Conservation (phyloP, 2,888 invertebrate species). For the Fragum whitleyi region DNA sequence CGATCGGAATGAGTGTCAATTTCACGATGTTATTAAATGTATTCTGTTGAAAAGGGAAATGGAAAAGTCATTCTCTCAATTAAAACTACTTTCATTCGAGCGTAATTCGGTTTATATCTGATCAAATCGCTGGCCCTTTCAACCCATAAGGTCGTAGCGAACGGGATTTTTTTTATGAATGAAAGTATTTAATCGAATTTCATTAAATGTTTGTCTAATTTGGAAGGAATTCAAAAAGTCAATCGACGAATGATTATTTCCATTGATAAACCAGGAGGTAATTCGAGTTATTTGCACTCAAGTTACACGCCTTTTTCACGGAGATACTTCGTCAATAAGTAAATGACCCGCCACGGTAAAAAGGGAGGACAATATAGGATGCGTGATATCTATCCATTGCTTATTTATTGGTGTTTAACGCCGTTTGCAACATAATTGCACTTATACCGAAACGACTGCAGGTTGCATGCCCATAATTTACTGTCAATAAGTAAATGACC, state of each 20-base stretch:
- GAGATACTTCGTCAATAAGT: neutral
- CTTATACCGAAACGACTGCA: too few relatives aligned
- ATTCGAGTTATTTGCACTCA: slow-evolving; percentile 20
- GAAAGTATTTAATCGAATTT: slow-evolving; percentile 18
- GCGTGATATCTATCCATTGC: too few relatives aligned
- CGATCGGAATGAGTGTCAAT: too few relatives aligned
- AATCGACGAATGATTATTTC: slow-evolving; percentile 17
- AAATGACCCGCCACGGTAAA: neutral
- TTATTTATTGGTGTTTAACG: too few relatives aligned
- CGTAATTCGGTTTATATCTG: neutral
- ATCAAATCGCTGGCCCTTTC: slow-evolving; percentile 3
- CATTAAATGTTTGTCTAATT: slow-evolving; percentile 22
- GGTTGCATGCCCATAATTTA: too few relatives aligned
- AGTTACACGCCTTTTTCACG: slow-evolving; percentile 22
- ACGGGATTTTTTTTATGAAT: neutral
- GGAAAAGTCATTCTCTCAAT: too few relatives aligned
- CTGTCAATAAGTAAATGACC: too few relatives aligned
- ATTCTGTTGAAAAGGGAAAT: too few relatives aligned
- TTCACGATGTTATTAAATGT: too few relatives aligned
- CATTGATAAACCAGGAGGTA: neutral
- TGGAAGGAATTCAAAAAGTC: slow-evolving; percentile 19
- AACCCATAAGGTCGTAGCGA: slow-evolving; percentile 13
- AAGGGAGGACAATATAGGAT: too few relatives aligned
- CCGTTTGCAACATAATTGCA: too few relatives aligned
- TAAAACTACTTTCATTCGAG: neutral